Evolutionary conservation across 2,797 vertebrate species (phyloP).

Genomic region (Molothrus ater): DNA sequence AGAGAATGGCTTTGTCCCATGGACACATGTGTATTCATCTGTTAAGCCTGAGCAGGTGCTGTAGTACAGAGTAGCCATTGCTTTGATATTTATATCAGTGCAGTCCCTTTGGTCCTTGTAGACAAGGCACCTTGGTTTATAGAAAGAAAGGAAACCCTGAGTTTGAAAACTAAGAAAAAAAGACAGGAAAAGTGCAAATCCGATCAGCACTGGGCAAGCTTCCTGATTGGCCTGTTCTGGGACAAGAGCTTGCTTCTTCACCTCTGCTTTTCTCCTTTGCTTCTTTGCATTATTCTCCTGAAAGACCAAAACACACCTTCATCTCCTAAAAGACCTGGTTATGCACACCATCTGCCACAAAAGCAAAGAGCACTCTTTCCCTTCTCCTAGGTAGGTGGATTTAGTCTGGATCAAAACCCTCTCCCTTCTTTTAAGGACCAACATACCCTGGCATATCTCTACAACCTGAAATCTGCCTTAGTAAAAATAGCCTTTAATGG

Average conservation of each 20-base stretch:
- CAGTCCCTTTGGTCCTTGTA: neutral
- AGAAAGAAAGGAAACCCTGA: neutral
- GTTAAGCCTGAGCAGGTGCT: neutral
- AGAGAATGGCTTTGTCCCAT: neutral
- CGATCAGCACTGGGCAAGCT: neutral
- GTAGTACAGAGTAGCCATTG: neutral
- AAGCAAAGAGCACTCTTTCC: neutral
- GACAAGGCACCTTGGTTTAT: neutral
- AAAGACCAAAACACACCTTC: neutral
- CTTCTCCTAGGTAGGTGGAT: neutral
- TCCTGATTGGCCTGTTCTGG: neutral
- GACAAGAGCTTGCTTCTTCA: neutral
- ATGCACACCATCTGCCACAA: neutral
- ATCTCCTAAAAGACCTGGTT: neutral
- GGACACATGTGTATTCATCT: accelerated
- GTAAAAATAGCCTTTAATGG: neutral
- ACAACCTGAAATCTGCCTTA: neutral
- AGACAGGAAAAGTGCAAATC: neutral
- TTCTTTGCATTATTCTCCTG: neutral
- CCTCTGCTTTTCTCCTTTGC: neutral
- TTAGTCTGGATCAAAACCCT: neutral
- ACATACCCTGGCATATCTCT: neutral
- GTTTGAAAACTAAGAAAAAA: neutral
- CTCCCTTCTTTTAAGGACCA: neutral
- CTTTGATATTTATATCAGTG: neutral